Evolutionary conservation across 2,113 vertebrate genomes (phyloP).

Genomic region (Pedionomus torquatus): DNA sequence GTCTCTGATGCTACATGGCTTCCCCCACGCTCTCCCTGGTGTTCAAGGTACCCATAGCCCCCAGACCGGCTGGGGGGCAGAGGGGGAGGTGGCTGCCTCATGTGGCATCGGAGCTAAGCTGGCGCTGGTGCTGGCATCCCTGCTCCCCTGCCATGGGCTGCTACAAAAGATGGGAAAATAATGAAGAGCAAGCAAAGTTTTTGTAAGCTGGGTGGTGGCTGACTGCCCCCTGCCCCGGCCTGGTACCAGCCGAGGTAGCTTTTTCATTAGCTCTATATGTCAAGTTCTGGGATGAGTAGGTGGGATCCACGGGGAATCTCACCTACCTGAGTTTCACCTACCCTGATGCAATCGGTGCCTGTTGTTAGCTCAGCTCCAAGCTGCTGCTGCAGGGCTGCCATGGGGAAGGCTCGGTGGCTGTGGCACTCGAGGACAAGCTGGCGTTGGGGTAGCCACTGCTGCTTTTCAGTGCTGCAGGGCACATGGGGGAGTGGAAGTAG

Average conservation of each 20-base stretch:
- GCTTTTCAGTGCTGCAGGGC: not conserved
- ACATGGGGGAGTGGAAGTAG: not conserved
- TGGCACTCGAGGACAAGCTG: fast-evolving
- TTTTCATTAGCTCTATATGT: not conserved
- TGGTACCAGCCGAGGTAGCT: not conserved
- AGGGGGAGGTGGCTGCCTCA: not conserved
- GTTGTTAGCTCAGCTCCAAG: not conserved
- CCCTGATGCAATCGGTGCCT: fast-evolving
- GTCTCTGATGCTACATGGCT: not conserved
- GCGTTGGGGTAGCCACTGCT: not conserved
- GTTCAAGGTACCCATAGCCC: not conserved
- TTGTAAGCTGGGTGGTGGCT: not conserved
- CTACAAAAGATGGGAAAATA: not conserved
- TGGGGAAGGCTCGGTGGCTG: not conserved
- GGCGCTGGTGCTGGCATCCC: not conserved
- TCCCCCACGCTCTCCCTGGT: not conserved
- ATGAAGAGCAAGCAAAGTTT: not conserved
- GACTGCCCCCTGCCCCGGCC: not conserved
- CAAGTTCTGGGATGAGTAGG: not conserved
- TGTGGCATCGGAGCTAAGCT: not conserved
- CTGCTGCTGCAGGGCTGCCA: not conserved
- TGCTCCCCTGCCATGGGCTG: not conserved
- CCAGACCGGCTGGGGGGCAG: not conserved
- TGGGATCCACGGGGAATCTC: not conserved
- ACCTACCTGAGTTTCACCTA: too few species aligned